These are phyloP conservation scores for Labeo calbasu DNA, from an alignment of 2,797 vertebrate genomes.

Conservation along the genomic window DNA sequence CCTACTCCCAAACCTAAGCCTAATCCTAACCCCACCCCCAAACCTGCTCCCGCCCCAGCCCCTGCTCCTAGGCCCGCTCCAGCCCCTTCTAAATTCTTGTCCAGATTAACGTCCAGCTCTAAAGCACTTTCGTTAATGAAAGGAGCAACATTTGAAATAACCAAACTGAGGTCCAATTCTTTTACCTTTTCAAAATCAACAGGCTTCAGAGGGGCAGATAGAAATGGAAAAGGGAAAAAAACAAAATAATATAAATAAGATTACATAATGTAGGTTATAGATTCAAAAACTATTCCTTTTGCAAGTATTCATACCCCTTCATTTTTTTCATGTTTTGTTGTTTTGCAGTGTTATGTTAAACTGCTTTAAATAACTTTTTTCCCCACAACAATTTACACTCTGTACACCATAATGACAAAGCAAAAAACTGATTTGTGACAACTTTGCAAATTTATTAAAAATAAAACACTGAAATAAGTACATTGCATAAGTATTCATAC, in stretches of 20 bases:
- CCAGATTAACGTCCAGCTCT: slow-evolving; percentile 2
- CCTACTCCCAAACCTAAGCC: slow-evolving; percentile 10
- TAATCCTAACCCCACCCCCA: background rate
- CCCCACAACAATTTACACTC: no score
- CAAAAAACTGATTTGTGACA: no score
- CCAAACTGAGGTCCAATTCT: slow-evolving; percentile 79
- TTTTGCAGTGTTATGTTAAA: no score
- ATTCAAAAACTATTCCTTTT: no score
- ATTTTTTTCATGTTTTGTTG: no score
- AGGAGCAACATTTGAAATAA: slow-evolving; percentile 87
- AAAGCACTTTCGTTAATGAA: slow-evolving; percentile 78
- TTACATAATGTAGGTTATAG: background rate
- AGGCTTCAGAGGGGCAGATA: slow-evolving; percentile 67
- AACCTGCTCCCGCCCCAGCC: background rate
- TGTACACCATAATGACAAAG: no score
- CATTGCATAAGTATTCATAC: no score
- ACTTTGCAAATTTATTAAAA: no score
- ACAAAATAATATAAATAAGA: background rate
- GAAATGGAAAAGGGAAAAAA: slow-evolving; percentile 7
- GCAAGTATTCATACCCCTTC: no score
- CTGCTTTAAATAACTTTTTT: no score
- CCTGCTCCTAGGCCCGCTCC: background rate
- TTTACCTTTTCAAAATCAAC: slow-evolving; percentile 88
- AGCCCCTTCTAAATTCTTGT: slow-evolving; percentile 4
- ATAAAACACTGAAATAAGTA: no score